Percentiles rank a stretch among this genome's conserved stretches.
Conservation (phyloP, 2,113 vertebrate genomes). For the Polyodon spathula region DNA sequence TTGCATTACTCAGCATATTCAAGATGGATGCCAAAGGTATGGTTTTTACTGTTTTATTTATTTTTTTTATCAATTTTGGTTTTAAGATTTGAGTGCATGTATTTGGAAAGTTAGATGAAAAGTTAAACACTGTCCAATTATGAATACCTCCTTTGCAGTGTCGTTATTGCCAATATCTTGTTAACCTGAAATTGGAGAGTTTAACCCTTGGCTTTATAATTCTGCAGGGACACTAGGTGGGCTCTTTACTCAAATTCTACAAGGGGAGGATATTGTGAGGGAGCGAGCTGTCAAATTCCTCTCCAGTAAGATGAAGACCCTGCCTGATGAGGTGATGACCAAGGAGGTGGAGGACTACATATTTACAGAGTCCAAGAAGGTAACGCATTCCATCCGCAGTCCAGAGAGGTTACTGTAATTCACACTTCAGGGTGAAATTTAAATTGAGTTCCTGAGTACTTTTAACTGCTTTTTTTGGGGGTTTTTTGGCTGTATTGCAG, state of each 20-base stretch:
- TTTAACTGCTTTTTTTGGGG: background rate
- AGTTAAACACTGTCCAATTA: too few species aligned
- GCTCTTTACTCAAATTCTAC: constrained; percentile 94
- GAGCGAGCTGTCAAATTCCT: constrained; percentile 94
- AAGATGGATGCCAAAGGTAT: constrained; percentile 94
- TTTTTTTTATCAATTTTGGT: background rate
- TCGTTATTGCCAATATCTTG: background rate
- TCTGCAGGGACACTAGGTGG: constrained; percentile 82
- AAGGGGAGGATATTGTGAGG: constrained; percentile 91
- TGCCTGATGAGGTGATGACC: constrained; percentile 85
- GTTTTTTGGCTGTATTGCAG: constrained; percentile 55
- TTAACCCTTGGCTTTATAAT: background rate
- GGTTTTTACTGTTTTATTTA: background rate
- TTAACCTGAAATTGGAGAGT: too few species aligned
- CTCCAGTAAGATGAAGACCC: constrained; percentile 78
- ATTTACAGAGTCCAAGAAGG: constrained; percentile 88
- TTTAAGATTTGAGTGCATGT: background rate
- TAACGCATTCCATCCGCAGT: constrained; percentile 19
- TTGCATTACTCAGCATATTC: constrained; percentile 87
- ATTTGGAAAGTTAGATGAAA: too few species aligned
- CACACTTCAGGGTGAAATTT: too few species aligned
- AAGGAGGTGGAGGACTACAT: constrained; percentile 93
- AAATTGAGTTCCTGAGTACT: background rate
- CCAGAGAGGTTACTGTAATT: too few species aligned
- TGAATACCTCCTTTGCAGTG: background rate